Evolutionary conservation across 2,888 invertebrate genomes (phyloP).

Genomic region (Anodontia alba): DNA sequence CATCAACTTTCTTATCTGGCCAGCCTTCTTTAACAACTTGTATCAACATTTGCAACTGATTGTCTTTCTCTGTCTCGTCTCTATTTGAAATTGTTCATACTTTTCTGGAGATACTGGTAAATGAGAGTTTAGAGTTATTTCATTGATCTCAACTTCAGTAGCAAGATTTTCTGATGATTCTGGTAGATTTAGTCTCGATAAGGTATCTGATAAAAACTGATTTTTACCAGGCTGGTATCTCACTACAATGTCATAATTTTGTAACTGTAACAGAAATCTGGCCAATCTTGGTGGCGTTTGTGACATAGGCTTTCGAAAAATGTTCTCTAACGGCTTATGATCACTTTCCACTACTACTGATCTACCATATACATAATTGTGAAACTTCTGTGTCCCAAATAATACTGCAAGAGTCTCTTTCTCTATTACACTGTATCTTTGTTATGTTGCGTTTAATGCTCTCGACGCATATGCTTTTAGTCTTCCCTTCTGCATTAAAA

Average conservation of each 20-base stretch:
- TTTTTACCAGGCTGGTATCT: conserved; percentile 47
- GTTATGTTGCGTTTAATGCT: conserved; percentile 45
- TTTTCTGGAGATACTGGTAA: conserved; percentile 34
- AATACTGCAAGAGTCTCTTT: conserved; percentile 56
- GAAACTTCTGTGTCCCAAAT: conserved; percentile 48
- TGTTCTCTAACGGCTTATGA: conserved; percentile 44
- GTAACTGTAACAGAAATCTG: conserved; percentile 35
- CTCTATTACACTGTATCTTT: conserved; percentile 56
- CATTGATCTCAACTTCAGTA: conserved; percentile 27
- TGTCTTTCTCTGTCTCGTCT: conserved; percentile 46
- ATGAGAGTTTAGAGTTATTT: conserved; percentile 31
- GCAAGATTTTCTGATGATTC: conserved; percentile 15
- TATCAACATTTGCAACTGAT: conserved; percentile 28
- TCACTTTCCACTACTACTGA: conserved; percentile 44
- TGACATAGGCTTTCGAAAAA: conserved; percentile 35
- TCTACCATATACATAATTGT: conserved; percentile 42
- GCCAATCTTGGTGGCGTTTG: conserved; percentile 30
- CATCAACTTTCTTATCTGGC: conserved; percentile 36
- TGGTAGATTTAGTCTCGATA: conserved; percentile 24
- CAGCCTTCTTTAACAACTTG: conserved; percentile 41
- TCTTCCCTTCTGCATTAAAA: conserved; percentile 38
- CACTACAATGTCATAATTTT: conserved; percentile 50
- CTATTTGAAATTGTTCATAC: conserved; percentile 29
- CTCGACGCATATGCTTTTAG: conserved; percentile 52
- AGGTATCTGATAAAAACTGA: conserved; percentile 44